phyloP scores from a whole-genome alignment of 2,113 vertebrate species.

The Pogona vitticeps region DNA sequence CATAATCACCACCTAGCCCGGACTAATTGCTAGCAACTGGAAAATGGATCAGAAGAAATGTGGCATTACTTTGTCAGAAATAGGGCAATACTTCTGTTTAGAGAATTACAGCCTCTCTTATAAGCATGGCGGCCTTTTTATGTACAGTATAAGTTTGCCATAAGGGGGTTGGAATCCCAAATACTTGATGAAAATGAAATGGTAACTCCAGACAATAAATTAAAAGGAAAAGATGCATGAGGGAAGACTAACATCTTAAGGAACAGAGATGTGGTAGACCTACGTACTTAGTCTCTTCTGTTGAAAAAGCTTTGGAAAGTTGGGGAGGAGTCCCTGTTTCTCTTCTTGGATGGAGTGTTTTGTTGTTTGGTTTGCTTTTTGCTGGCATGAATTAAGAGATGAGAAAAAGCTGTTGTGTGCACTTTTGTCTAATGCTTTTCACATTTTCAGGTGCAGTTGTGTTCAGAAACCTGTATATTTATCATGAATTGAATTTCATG shows the following conservation, averaged over 20 bases:
- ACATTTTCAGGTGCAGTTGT: neutral
- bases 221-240: neutral
- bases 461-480: neutral
- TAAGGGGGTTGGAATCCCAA: neutral
- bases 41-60: conserved; percentile 32
- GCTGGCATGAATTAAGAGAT: neutral
- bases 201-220: neutral
- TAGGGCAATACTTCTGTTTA: neutral
- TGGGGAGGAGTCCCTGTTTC: neutral
- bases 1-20: conserved; percentile 4
- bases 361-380: neutral
- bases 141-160: neutral
- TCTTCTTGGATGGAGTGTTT: no score
- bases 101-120: neutral
- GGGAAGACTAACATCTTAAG: neutral
- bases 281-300: neutral
- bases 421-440: neutral
- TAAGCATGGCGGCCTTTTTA: neutral
- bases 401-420: neutral
- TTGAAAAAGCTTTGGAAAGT: neutral
- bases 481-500: neutral
- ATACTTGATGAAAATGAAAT: neutral
- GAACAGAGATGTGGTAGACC: neutral
- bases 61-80: conserved; percentile 22
- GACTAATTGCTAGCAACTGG: conserved; percentile 17